Base-by-base conservation (phyloP, 2,888 invertebrate species). In the Drosophila barbarae region DNA sequence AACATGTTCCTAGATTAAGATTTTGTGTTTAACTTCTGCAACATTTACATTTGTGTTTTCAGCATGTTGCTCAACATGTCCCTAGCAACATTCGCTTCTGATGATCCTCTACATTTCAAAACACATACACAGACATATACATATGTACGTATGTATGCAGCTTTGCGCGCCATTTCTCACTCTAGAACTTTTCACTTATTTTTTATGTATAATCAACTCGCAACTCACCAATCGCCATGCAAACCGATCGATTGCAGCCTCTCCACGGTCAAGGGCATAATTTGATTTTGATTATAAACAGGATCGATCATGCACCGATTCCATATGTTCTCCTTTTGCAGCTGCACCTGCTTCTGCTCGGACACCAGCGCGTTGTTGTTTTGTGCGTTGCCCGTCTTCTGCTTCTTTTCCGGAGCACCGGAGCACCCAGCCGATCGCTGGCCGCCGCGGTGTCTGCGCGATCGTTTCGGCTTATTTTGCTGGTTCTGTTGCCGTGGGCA, bases 221-320 rank as follows among this genome's bases (percentile, higher is more conserved):
- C 8, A 5, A 76, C 75, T 79, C 58, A 87, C 86, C 72, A 55
- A 52, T 75, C 63, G 7, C 56, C 56, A 3, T 60, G 30, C 3
- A 76, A 30, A 0, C 69, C 69, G 8, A 71, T 13, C 5, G 30
- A 26, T 5, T 71, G 60, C 21, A 74, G 36, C 57, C 69, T 75
- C 1, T 76, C 63, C 0, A 61, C 59, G 6, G 72, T 46, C 8
- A 26, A 5, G 8, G 46, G 18, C 18, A 12, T 30, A 18, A 18
- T 21, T 9, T 32, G 5, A 10, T 7, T 21, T 26, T 10, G 21
- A 21, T 21, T 2, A 3, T 21, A 7, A 5, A 8, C 10, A 7
- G 8, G 51, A 28, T 10, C 15, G 38, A 3, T 39, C 21, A 9
- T 26, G 23, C 13, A 12, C 15, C 15, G 13, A 28, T 60, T 61